Percentiles rank a stretch among this genome's conserved stretches.
Conservation (phyloP, 2,113 vertebrate genomes). For the Pangasianodon gigas region DNA sequence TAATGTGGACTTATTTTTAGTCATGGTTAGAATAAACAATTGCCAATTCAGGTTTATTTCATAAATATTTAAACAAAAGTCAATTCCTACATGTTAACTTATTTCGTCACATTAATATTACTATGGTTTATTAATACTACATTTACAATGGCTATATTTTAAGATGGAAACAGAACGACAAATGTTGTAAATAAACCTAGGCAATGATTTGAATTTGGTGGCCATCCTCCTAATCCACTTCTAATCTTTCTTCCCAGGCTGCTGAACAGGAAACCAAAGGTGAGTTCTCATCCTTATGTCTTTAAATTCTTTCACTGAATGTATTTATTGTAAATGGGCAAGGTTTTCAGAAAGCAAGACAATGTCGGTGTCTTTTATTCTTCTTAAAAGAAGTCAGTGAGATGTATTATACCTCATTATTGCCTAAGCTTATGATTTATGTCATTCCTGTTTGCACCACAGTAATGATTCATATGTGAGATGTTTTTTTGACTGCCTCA, state of each 20-base stretch:
- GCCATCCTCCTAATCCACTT: constrained; percentile 34
- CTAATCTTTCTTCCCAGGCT: constrained; percentile 77
- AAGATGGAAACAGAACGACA: not conserved
- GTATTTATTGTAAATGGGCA: not conserved
- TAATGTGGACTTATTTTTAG: not conserved
- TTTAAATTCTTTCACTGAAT: not conserved
- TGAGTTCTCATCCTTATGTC: constrained; percentile 69
- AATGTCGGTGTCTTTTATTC: not conserved
- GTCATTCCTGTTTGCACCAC: not conserved
- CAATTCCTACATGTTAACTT: not conserved
- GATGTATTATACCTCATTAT: not conserved
- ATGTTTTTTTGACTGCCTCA: not conserved
- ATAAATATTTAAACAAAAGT: not conserved
- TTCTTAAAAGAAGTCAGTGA: not conserved
- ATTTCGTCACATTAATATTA: not conserved
- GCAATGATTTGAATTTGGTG: not conserved
- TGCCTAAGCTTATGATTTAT: not conserved
- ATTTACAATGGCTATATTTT: not conserved
- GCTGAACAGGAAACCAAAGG: constrained; percentile 99
- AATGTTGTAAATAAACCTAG: not conserved
- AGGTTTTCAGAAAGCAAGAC: not conserved
- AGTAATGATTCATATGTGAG: not conserved
- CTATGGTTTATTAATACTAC: not conserved
- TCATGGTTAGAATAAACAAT: not conserved
- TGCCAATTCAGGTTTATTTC: not conserved